Evolutionary conservation across 2,888 invertebrate genomes (phyloP).

Genomic region (Halictus quadricinctus): DNA sequence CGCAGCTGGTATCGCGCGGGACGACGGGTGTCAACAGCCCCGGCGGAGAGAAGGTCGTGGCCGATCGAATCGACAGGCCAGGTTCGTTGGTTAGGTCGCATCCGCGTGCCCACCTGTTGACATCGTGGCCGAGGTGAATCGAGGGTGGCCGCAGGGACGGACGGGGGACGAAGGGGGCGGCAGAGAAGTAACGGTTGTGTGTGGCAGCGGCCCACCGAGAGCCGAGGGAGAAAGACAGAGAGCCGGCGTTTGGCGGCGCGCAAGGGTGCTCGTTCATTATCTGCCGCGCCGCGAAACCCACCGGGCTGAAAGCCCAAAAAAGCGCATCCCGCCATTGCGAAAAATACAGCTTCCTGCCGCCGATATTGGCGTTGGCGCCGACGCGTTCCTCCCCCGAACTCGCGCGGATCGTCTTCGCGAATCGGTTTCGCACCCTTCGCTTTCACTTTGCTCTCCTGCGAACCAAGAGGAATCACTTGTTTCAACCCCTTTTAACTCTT

Average conservation of each 20-base stretch:
- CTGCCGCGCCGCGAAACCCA: conserved; percentile 64
- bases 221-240: conserved; percentile 5
- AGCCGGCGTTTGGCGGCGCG: conserved; percentile 44
- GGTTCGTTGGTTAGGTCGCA: conserved; percentile 71
- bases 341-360: conserved; percentile 39
- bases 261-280: conserved; percentile 70
- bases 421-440: background rate
- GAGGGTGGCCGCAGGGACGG: conserved; percentile 54
- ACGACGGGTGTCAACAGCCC: conserved; percentile 41
- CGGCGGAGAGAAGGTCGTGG: conserved; percentile 51
- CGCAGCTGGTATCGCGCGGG: conserved; percentile 14
- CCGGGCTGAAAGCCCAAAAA: conserved; percentile 64
- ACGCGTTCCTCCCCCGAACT: background rate
- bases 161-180: conserved; percentile 21
- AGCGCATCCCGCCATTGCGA: conserved; percentile 45
- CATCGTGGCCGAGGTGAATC: conserved; percentile 75
- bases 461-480: too few species aligned
- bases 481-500: background rate
- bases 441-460: background rate
- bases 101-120: conserved; percentile 81
- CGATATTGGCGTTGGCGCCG: conserved; percentile 34
- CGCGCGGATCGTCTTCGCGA: background rate
- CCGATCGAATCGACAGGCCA: conserved; percentile 62
- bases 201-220: background rate
- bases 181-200: conserved; percentile 35